Conservation (phyloP, 1,140 invertebrate genomes). For the Philaenus spumarius region DNA sequence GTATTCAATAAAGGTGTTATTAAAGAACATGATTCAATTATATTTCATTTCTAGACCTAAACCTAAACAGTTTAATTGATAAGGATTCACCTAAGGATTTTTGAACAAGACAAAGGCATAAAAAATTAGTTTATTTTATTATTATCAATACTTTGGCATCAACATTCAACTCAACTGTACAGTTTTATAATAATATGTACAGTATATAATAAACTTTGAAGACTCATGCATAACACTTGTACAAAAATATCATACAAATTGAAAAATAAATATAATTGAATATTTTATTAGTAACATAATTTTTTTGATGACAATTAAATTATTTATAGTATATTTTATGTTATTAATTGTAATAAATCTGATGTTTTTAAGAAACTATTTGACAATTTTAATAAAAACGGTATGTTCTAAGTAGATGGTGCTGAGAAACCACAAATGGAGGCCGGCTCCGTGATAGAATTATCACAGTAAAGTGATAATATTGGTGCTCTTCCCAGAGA, state of each 20-base stretch:
- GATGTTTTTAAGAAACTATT: neutral
- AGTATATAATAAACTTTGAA: slow-evolving; percentile 11
- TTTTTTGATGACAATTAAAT: neutral
- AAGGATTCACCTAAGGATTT: too few relatives aligned
- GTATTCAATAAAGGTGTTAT: too few relatives aligned
- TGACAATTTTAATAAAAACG: neutral
- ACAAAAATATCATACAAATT: slow-evolving; percentile 8
- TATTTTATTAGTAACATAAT: neutral
- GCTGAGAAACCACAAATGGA: neutral
- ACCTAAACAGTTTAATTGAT: too few relatives aligned
- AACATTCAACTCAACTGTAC: slow-evolving; percentile 3
- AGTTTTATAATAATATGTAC: neutral
- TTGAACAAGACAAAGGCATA: too few relatives aligned
- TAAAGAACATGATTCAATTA: too few relatives aligned
- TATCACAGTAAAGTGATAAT: neutral
- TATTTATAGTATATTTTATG: neutral
- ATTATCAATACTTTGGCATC: slow-evolving; percentile 9
- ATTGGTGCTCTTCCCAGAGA: neutral
- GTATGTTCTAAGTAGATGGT: neutral
- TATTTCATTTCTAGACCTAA: too few relatives aligned
- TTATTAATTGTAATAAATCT: neutral
- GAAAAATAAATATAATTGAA: neutral
- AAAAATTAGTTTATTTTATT: too few relatives aligned
- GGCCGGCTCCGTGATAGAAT: neutral
- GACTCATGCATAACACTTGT: slow-evolving; percentile 10